These are phyloP conservation scores for Scaptomyza hsui DNA, from an alignment of 1,140 invertebrate genomes.

Conservation along the genomic window DNA sequence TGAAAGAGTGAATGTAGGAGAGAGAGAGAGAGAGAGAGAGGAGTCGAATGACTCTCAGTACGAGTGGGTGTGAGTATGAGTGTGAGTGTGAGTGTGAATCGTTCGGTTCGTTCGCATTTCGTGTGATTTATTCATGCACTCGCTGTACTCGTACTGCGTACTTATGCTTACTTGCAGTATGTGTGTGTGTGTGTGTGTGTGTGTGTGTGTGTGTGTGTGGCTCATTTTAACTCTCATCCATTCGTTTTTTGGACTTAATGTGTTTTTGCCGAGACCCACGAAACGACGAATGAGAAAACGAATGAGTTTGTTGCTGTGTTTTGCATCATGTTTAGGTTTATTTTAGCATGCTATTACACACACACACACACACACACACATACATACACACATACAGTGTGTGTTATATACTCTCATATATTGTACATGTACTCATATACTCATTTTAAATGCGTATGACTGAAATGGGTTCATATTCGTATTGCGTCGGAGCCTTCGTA, in stretches of 20 bases:
- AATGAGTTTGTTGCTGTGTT: slow-evolving; percentile 72
- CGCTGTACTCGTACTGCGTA: slow-evolving; percentile 71
- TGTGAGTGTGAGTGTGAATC: slow-evolving; percentile 53
- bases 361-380: slow-evolving; percentile 45
- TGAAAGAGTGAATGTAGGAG: slow-evolving; percentile 72
- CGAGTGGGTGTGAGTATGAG: slow-evolving; percentile 8
- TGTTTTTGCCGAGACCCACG: slow-evolving; percentile 55
- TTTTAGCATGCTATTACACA: slow-evolving; percentile 63
- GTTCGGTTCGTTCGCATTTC: slow-evolving; percentile 77
- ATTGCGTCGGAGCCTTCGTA: slow-evolving; percentile 26
- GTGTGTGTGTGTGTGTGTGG: slow-evolving; percentile 45
- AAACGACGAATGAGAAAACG: slow-evolving; percentile 80
- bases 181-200: slow-evolving; percentile 25
- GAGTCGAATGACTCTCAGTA: background rate
- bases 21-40: slow-evolving; percentile 22
- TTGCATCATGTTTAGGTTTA: slow-evolving; percentile 76
- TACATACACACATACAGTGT: slow-evolving; percentile 15
- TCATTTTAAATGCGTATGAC: slow-evolving; percentile 60
- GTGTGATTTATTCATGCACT: slow-evolving; percentile 76
- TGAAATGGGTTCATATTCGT: slow-evolving; percentile 59
- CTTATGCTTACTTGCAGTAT: slow-evolving; percentile 74
- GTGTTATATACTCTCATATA: slow-evolving; percentile 21
- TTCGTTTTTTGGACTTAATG: slow-evolving; percentile 76
- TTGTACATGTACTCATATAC: slow-evolving; percentile 36
- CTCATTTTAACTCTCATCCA: slow-evolving; percentile 82